phyloP scores from a whole-genome alignment of 2,113 vertebrate genomes.

The Platysteira castanea region DNA sequence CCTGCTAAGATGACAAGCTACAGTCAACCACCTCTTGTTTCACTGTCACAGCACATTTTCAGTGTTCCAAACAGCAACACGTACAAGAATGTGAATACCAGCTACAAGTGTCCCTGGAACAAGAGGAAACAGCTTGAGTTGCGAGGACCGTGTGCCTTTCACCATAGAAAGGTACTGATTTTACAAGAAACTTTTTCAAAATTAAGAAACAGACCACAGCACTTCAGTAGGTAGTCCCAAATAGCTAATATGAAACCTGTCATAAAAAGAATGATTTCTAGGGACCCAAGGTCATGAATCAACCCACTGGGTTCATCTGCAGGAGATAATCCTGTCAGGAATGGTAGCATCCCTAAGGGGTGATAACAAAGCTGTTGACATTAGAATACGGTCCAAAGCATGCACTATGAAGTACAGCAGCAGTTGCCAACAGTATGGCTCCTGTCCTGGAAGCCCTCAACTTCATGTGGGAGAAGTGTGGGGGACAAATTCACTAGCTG shows the following conservation, averaged over 20 bases:
- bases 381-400: not conserved
- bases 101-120: not conserved
- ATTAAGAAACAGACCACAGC: not conserved
- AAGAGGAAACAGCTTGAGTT: not conserved
- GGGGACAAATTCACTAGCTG: not conserved
- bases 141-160: not conserved
- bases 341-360: not conserved
- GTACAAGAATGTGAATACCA: not conserved
- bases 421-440: not conserved
- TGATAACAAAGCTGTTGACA: not conserved
- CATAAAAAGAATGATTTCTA: not conserved
- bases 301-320: not conserved
- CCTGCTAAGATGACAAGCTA: not conserved
- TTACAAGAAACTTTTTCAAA: not conserved
- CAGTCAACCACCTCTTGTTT: not conserved
- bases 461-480: not conserved
- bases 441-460: not conserved
- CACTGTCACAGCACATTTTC: not conserved
- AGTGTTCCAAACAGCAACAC: not conserved
- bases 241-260: not conserved
- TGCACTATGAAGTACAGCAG: not conserved
- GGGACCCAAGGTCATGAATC: not conserved
- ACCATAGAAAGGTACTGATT: not conserved
- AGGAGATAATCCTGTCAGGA: not conserved
- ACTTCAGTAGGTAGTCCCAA: not conserved